Evolutionary conservation across 2,113 vertebrate genomes (phyloP).

Genomic region (Sakesphorus luctuosus): DNA sequence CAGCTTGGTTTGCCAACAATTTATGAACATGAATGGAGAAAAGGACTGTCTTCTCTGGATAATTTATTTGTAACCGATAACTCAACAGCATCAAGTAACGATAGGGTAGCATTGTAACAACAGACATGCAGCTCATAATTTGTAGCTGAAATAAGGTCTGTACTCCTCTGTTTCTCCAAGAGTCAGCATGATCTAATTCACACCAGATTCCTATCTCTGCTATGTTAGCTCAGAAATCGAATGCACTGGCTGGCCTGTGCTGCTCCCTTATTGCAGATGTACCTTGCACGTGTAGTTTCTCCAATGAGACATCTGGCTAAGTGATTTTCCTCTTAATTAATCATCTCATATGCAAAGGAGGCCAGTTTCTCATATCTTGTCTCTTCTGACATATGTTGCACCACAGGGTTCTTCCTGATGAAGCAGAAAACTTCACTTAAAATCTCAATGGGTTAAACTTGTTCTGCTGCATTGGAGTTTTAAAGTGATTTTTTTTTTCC

Average conservation of each 20-base stretch:
- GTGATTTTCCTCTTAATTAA: constrained; percentile 59
- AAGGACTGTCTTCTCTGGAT: neutral
- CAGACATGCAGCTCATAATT: neutral
- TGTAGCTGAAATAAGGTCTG: constrained; percentile 5
- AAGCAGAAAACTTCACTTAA: constrained; percentile 52
- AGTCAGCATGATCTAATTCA: constrained; percentile 22
- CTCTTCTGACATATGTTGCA: constrained; percentile 59
- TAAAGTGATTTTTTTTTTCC: neutral
- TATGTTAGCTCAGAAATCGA: neutral
- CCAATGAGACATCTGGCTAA: constrained; percentile 40
- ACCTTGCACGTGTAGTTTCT: neutral
- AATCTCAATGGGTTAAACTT: constrained; percentile 48
- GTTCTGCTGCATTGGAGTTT: constrained; percentile 13
- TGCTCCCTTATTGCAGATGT: neutral
- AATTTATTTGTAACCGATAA: constrained; percentile 11
- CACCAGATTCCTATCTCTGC: neutral
- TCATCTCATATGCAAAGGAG: constrained; percentile 54
- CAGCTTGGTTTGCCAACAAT: neutral
- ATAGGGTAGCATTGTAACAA: neutral
- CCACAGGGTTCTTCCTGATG: constrained; percentile 58
- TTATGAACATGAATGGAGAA: neutral
- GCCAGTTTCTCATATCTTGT: constrained; percentile 18
- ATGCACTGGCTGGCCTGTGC: neutral
- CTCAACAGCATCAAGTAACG: neutral
- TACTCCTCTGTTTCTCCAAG: neutral